Conservation (phyloP, 2,888 invertebrate species). For the Phoronis australis region DNA sequence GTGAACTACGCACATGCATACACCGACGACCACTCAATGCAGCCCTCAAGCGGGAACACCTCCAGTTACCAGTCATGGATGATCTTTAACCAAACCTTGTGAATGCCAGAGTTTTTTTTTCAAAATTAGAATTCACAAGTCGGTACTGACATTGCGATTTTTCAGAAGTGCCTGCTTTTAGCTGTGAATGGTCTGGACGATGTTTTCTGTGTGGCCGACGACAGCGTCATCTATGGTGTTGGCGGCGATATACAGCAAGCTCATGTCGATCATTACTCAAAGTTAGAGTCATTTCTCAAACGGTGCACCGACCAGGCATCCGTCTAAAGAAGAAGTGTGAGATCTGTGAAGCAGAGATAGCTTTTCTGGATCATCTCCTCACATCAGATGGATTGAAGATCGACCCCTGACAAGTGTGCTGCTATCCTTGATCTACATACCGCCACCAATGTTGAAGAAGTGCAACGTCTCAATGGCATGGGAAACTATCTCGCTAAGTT, state of each 20-base stretch:
- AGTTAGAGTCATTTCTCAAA: slow-evolving; percentile 7
- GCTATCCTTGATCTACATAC: slow-evolving; percentile 7
- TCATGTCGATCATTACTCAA: slow-evolving; percentile 12
- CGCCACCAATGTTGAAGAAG: slow-evolving; percentile 9
- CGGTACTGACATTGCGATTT: slow-evolving; percentile 12
- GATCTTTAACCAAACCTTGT: slow-evolving; percentile 9
- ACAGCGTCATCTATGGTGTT: slow-evolving; percentile 14
- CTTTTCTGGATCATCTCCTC: slow-evolving; percentile 9
- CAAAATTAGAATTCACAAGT: slow-evolving; percentile 6
- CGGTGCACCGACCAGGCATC: slow-evolving; percentile 1
- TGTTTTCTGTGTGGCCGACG: slow-evolving; percentile 15
- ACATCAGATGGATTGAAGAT: slow-evolving; percentile 9
- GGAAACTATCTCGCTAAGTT: slow-evolving; percentile 12
- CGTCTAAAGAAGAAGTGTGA: background rate
- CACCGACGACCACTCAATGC: slow-evolving; percentile 12
- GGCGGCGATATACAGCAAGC: background rate
- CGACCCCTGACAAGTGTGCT: slow-evolving; percentile 8
- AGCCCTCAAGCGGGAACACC: slow-evolving; percentile 8
- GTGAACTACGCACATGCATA: slow-evolving; percentile 10
- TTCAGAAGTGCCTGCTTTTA: slow-evolving; percentile 12
- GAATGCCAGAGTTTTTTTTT: slow-evolving; percentile 8
- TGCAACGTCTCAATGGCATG: slow-evolving; percentile 17
- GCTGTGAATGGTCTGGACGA: slow-evolving; percentile 11
- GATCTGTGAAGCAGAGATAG: background rate
- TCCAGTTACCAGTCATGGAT: slow-evolving; percentile 10